Base-by-base conservation (phyloP, 2,797 vertebrate genomes). In the Gadopsis marmoratus region DNA sequence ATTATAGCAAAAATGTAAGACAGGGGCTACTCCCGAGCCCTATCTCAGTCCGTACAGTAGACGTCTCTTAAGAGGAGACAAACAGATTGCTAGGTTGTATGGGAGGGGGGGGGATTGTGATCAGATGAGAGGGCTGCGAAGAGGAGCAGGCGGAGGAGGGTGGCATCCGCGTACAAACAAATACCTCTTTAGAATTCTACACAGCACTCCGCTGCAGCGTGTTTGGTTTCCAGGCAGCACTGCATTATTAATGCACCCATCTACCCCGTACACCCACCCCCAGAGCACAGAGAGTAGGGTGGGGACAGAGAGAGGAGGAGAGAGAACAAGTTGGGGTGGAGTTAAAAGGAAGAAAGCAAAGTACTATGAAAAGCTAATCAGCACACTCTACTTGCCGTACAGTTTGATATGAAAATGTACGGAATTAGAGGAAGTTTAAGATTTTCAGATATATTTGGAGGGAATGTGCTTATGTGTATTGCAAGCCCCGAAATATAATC, bases 111-210 rank as follows among this genome's bases (percentile, higher is more conserved):
- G 6, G 37, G 51, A 63, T 61, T 51, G 82, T 81, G 74, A 80
- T 74, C 82, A 83, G 81, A 91, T 79, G 81, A 92, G 89, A 90
- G 75, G 64, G 71, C 81, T 86, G 84, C n/a, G 67, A 85, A 71
- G 73, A 84, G 75, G 68, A 89, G 81, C 29, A 50, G 55, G 74
- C 73, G 78, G 83, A 66, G 82, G 84, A 76, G 86, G 81, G 86
- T 79, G 74, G 91, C 87, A 91, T 91, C 88, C 80, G 17, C 59
- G 84, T 94, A 94, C 94, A 95, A 96, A 95, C 94, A 95, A 95
- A 95, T 92, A 91, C 89, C 94, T 95, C 91, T 94, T 96, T 96
- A 95, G 94, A 94, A 96, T 96, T 95, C 95, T 81, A 93, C 94
- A 93, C 94, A 89, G 92, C 94, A 93, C 93, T 94, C 94, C 71